Conservation (phyloP, 2,113 vertebrate genomes). For the Rattus norvegicus region GRCr8 NC_086027.1:35962001-35962500, state of each 20-base stretch:
- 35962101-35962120: not conserved
- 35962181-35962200: not conserved
- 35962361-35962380: not conserved
- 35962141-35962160: not conserved
- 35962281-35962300: not conserved
- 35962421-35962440: not conserved
- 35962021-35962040: not conserved
- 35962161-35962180: not conserved
- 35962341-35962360: too few species aligned
- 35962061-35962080: not conserved
- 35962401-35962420: too few species aligned
- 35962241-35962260: not conserved
- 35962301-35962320: not conserved
- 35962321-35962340: not conserved
- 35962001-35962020: too few species aligned
- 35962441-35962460: not conserved
- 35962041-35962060: not conserved
- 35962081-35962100: not conserved
- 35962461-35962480: not conserved
- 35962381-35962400: not conserved
- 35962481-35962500: not conserved
- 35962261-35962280: not conserved
- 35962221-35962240: not conserved
- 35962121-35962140: not conserved
- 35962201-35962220: rapidly evolving